These are phyloP conservation scores for Drosophila suboccidentalis DNA, from an alignment of 2,888 invertebrate species.

Conservation along the genomic window DNA sequence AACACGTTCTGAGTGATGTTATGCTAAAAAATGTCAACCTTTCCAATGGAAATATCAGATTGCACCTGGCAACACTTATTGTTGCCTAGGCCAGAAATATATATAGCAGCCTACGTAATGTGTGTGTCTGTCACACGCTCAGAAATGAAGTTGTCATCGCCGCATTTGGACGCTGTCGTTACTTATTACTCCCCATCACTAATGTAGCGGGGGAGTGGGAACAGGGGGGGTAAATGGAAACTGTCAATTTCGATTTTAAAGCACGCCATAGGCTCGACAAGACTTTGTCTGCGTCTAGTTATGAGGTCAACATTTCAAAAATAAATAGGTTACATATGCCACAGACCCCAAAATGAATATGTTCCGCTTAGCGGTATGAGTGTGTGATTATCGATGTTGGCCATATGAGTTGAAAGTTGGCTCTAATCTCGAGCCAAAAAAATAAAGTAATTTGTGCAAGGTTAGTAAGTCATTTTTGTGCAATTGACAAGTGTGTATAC, in stretches of 20 bases:
- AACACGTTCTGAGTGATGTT: too few species aligned
- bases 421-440: conserved; percentile 28
- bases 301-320: conserved; percentile 79
- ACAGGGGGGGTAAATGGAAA: background rate
- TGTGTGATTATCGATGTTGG: conserved; percentile 15
- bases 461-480: conserved; percentile 48
- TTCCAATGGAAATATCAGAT: too few species aligned
- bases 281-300: conserved; percentile 48
- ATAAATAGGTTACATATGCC: conserved; percentile 75
- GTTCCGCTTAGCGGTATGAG: conserved; percentile 5
- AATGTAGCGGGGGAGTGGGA: background rate
- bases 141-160: conserved; percentile 78
- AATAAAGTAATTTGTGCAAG: conserved; percentile 50
- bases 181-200: conserved; percentile 40
- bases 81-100: too few species aligned
- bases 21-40: too few species aligned
- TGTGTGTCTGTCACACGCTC: conserved; percentile 56
- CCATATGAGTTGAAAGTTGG: conserved; percentile 18
- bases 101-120: too few species aligned
- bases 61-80: too few species aligned
- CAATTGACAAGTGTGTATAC: conserved; percentile 12
- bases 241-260: conserved; percentile 55
- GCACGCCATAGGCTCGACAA: conserved; percentile 62
- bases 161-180: conserved; percentile 67
- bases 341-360: conserved; percentile 24